These are phyloP conservation scores for Peromyscus aztecus DNA, from an alignment of 2,797 vertebrate genomes.

Conservation along the genomic window DNA sequence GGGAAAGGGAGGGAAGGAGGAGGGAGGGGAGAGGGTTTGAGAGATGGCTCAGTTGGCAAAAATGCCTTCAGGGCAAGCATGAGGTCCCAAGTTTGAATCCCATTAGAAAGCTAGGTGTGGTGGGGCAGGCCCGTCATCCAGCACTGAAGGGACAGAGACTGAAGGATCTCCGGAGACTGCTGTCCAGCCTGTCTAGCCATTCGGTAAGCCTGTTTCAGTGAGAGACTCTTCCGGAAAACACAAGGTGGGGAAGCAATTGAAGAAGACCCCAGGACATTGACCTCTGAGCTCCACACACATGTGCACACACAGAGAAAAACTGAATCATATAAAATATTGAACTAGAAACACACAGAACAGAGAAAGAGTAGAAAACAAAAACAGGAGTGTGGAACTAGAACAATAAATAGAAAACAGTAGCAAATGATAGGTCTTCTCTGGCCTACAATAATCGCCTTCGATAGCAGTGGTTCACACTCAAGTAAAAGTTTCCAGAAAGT, in stretches of 20 bases:
- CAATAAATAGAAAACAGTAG: not conserved
- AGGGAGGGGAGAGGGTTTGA: not conserved
- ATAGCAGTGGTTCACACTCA: not conserved
- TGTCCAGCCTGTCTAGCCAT: not conserved
- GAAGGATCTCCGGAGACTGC: not conserved
- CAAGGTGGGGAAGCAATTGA: not conserved
- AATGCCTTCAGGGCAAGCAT: not conserved
- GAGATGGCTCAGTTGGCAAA: not conserved
- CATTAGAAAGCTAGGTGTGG: not conserved
- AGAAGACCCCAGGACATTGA: not conserved
- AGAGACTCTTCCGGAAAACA: not conserved
- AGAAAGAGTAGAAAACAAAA: slow-evolving; percentile 7
- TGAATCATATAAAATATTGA: slow-evolving; percentile 21
- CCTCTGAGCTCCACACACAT: not conserved
- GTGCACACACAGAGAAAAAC: not conserved
- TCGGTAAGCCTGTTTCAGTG: not conserved
- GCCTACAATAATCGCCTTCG: not conserved
- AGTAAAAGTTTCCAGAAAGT: not conserved
- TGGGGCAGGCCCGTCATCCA: not conserved
- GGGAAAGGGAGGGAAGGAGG: not conserved
- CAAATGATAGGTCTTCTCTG: not conserved
- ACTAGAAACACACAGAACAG: not conserved
- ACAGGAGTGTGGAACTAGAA: not conserved
- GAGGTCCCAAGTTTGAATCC: no score
- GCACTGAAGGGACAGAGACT: not conserved